phyloP scores from a whole-genome alignment of 2,113 vertebrate species.

The Marcusenius ussheri region DNA sequence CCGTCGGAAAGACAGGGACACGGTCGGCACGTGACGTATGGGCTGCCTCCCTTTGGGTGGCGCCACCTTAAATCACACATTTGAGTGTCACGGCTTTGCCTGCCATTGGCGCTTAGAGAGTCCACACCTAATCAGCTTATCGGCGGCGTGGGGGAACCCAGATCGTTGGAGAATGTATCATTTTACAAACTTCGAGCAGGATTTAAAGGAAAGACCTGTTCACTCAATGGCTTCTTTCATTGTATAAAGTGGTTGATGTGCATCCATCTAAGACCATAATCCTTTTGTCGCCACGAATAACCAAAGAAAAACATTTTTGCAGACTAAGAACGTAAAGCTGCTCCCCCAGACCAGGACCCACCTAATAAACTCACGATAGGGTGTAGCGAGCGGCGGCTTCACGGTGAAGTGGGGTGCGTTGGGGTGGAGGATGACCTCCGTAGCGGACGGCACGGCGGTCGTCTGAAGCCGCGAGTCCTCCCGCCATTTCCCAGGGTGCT shows the following conservation, averaged over 20 bases:
- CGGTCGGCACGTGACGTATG: background rate
- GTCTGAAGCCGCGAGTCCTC: constrained; percentile 21
- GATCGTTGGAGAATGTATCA: constrained; percentile 51
- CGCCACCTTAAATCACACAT: constrained; percentile 9
- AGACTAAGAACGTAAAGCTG: constrained; percentile 40
- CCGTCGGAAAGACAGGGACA: background rate
- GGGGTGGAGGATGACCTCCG: constrained; percentile 21
- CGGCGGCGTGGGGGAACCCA: constrained; percentile 39
- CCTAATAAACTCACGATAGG: background rate
- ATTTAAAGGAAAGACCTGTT: constrained; percentile 48
- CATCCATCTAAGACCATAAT: constrained; percentile 55
- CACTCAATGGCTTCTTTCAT: constrained; percentile 56
- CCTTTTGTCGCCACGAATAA: constrained; percentile 57
- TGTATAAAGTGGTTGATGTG: constrained; percentile 42
- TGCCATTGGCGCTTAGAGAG: constrained; percentile 31
- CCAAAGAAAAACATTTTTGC: constrained; percentile 48
- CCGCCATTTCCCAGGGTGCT: constrained; percentile 42
- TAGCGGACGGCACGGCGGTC: constrained; percentile 29
- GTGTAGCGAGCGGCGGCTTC: constrained; percentile 20
- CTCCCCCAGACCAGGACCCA: constrained; percentile 20
- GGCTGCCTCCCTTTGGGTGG: background rate
- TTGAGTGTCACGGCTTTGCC: constrained; percentile 40
- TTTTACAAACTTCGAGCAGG: constrained; percentile 45
- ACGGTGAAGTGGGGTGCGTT: constrained; percentile 2
- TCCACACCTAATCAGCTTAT: constrained; percentile 50